Conservation (phyloP, 1,140 invertebrate genomes). For the Stenopsyche tienmushanensis region DNA sequence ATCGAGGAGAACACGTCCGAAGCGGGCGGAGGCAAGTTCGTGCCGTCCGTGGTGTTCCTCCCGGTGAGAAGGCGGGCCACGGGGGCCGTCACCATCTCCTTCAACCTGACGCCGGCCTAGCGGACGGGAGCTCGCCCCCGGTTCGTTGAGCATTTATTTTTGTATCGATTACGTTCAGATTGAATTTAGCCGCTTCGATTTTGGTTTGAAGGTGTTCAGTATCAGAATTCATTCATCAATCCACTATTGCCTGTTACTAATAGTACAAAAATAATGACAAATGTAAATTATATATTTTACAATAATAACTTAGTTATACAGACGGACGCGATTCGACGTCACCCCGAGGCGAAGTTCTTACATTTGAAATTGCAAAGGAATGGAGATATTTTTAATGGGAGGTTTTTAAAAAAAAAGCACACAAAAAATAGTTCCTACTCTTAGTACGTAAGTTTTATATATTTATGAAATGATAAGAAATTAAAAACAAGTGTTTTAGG, state of each 20-base stretch:
- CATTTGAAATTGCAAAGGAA: neutral
- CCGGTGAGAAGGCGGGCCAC: constrained; percentile 83
- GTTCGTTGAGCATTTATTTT: too few species aligned
- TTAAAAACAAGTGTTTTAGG: constrained; percentile 38
- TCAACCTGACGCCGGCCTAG: constrained; percentile 88
- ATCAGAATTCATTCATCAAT: neutral
- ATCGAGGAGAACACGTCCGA: constrained; percentile 62
- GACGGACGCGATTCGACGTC: neutral
- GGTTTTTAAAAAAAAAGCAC: constrained; percentile 41
- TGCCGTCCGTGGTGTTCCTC: constrained; percentile 88
- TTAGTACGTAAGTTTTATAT: constrained; percentile 41
- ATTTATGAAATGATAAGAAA: constrained; percentile 39
- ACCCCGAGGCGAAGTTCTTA: neutral
- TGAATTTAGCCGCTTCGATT: too few species aligned
- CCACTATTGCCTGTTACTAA: constrained; percentile 4
- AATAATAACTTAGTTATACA: constrained; percentile 4
- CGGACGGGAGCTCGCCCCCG: too few species aligned
- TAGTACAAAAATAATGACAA: constrained; percentile 10
- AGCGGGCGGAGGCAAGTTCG: constrained; percentile 62
- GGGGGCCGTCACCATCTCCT: constrained; percentile 80
- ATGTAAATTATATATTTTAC: constrained; percentile 6
- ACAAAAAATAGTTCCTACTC: constrained; percentile 43
- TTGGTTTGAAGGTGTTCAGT: too few species aligned
- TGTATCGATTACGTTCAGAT: too few species aligned
- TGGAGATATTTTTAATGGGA: constrained; percentile 33